These are phyloP conservation scores for Ormyrus thymus DNA, from an alignment of 2,888 invertebrate species.

Conservation along the genomic window DNA sequence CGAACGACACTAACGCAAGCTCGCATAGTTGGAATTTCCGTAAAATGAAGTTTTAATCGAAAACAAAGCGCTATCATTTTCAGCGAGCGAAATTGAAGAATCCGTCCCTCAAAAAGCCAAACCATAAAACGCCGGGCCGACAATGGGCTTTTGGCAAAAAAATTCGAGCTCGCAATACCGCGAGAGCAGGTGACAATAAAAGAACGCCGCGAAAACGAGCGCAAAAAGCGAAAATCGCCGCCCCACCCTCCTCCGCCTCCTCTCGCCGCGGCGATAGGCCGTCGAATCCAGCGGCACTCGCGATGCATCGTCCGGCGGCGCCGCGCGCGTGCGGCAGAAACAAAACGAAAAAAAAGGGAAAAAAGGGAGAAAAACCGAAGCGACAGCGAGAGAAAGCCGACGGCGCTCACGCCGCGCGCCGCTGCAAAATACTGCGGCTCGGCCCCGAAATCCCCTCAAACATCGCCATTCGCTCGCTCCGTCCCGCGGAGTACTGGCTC, in stretches of 20 bases:
- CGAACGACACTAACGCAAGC: too few relatives aligned
- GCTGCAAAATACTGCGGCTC: neutral
- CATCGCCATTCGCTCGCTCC: constrained; percentile 10
- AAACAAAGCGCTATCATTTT: neutral
- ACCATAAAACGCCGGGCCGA: neutral
- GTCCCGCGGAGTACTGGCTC: constrained; percentile 7
- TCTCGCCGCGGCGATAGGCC: neutral
- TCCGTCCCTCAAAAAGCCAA: too few relatives aligned
- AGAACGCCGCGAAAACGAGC: neutral
- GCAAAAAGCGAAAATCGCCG: neutral
- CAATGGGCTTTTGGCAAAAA: neutral
- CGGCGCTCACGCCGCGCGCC: neutral
- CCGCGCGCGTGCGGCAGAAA: neutral
- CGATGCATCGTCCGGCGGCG: too few relatives aligned
- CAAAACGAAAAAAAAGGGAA: constrained; percentile 5
- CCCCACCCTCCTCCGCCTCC: neutral
- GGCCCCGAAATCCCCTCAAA: constrained; percentile 31
- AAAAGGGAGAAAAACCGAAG: constrained; percentile 1
- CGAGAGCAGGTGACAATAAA: constrained; percentile 3
- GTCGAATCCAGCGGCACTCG: neutral
- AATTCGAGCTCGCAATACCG: neutral
- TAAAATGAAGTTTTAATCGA: neutral
- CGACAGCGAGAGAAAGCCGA: constrained; percentile 9
- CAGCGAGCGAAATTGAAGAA: neutral
- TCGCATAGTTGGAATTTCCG: too few relatives aligned